Base-by-base conservation (phyloP, 2,888 invertebrate species). In the Hydrotaea diabolus region DNA sequence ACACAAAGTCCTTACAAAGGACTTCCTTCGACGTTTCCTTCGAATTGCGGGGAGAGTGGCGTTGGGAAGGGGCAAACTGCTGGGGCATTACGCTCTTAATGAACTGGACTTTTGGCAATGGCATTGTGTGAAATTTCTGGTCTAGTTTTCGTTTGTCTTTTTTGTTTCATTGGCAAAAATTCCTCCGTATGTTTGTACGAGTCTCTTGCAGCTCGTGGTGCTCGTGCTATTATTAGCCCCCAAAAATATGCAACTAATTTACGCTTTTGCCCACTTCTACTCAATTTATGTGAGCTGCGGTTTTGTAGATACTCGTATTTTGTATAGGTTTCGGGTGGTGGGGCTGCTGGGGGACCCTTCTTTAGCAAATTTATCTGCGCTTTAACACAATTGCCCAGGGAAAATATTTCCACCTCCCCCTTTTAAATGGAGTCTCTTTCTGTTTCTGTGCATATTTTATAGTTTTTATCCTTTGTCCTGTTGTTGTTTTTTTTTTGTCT, bases 341-440 rank as follows among this genome's bases (percentile, higher is more conserved):
- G 31, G 3, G 31, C 3, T 31, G 31, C 31, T 31, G 31, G 31
- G 7, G 31, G 9, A 66, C 64, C 39, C n/a, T n/a, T n/a, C n/a
- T n/a, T 77, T 74, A 53, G n/a, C 31, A 36, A 80, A 55, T 80
- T 77, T 79, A 75, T 78, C 74, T 77, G 23, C 21, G 71, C 73
- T 82, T 79, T 75, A 73, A 76, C 55, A 77, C 77, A 80, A 77
- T 85, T 81, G 77, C 66, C 76, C 59, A 76, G 78, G n/a, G 78
- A 71, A 81, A 78, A 59, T 75, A 19, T 55, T 78, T 80, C 53
- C 49, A n/a, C 49, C 17, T 71, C 39, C 66, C 26, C 11, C 26
- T 23, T 74, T 59, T n/a, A n/a, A n/a, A n/a, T 57, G 13, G n/a
- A 3, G 26, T 19, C 13, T 72, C 17, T 31, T 7, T 49, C 19